Evolutionary conservation across 2,113 vertebrate genomes (phyloP).

Genomic region (Cygnus atratus): DNA sequence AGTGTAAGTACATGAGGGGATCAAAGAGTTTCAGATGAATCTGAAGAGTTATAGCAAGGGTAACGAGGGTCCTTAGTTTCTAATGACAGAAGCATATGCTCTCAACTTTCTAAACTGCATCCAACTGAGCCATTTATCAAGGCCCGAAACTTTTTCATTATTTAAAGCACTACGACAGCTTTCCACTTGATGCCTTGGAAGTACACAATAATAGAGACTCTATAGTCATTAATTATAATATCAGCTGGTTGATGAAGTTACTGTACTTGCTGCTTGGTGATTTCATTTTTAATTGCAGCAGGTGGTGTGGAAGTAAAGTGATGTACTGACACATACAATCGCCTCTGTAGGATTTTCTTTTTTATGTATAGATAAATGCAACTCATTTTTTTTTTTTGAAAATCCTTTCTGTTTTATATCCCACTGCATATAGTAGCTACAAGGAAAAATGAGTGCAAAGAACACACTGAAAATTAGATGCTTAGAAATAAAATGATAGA

Average conservation of each 20-base stretch:
- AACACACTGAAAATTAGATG: neutral
- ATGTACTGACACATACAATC: conserved; percentile 42
- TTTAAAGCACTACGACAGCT: conserved; percentile 65
- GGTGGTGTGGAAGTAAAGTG: conserved; percentile 20
- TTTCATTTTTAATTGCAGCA: conserved; percentile 55
- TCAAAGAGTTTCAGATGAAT: conserved; percentile 64
- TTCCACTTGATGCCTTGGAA: conserved; percentile 64
- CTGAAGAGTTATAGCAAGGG: conserved; percentile 68
- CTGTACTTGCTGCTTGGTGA: conserved; percentile 40
- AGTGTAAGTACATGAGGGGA: conserved; percentile 56
- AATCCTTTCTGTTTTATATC: conserved; percentile 6
- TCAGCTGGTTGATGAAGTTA: conserved; percentile 57
- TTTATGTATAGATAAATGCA: conserved; percentile 47
- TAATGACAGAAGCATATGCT: conserved; percentile 64
- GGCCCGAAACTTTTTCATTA: conserved; percentile 69
- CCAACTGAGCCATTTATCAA: conserved; percentile 70
- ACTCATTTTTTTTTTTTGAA: neutral
- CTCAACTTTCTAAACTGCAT: conserved; percentile 69
- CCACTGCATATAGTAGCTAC: neutral
- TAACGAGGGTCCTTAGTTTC: conserved; percentile 63
- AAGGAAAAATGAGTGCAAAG: neutral
- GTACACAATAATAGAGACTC: conserved; percentile 60
- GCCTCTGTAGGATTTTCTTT: conserved; percentile 17
- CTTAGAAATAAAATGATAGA: neutral
- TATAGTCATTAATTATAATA: conserved; percentile 68